Conservation (phyloP, 2,797 vertebrate genomes). For the Ptychadena robeensis region DNA sequence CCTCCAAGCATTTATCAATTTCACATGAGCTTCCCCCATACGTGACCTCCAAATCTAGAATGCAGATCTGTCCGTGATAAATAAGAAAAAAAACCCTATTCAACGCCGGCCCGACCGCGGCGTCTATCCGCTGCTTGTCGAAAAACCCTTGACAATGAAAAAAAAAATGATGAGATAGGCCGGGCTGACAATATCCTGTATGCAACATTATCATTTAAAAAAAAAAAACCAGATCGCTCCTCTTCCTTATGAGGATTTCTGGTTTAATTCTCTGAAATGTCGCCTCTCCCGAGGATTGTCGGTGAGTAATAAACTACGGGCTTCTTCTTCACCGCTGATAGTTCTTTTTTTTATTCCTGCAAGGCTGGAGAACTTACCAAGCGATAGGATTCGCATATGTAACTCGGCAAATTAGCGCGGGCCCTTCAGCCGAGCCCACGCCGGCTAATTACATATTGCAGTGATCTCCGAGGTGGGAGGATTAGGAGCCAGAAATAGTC, state of each 20-base stretch:
- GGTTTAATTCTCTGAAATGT: conserved; percentile 42
- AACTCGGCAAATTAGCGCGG: conserved; percentile 32
- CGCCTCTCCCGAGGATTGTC: conserved; percentile 31
- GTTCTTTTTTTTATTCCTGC: neutral
- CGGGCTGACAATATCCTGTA: neutral
- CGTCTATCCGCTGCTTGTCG: neutral
- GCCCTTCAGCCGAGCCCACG: neutral
- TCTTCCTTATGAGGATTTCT: conserved; percentile 4
- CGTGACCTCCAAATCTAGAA: neutral
- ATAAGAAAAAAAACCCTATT: neutral
- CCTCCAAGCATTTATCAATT: conserved; percentile 42
- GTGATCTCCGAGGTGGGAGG: conserved; percentile 1
- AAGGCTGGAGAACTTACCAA: conserved; percentile 29
- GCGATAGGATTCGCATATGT: neutral
- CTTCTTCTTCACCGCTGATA: conserved; percentile 19
- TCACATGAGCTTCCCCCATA: conserved; percentile 14
- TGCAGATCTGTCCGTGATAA: neutral
- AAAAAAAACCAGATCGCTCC: neutral
- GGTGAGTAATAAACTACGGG: conserved; percentile 33
- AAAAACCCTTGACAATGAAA: neutral
- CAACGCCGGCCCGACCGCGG: neutral
- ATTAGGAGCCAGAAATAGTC: conserved; percentile 13
- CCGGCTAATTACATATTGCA: conserved; percentile 16
- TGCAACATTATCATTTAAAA: conserved; percentile 26
- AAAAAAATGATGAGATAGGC: neutral